Percentiles rank a stretch among this genome's conserved stretches.
Evolutionary conservation across 2,113 vertebrate genomes (phyloP).

Genomic region (Gambusia affinis): DNA sequence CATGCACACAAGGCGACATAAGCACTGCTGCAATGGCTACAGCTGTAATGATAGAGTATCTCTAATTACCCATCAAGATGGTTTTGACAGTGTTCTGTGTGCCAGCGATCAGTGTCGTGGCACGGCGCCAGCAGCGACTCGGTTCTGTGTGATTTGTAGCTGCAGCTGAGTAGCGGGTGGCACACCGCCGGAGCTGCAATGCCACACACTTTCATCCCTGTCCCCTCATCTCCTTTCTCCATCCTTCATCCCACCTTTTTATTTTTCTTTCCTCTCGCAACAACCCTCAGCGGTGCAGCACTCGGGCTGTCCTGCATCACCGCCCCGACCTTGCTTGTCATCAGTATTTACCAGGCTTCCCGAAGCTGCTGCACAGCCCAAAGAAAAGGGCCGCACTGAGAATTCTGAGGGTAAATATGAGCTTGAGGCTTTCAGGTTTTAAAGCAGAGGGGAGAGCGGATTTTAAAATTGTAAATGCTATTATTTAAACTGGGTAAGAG

Average conservation of each 20-base stretch:
- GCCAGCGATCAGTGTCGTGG: constrained; percentile 73
- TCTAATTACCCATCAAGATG: constrained; percentile 77
- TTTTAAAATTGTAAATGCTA: constrained; percentile 48
- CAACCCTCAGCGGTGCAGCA: neutral
- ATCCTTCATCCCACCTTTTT: neutral
- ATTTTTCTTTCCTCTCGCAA: neutral
- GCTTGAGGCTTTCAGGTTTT: constrained; percentile 10
- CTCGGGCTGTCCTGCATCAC: constrained; percentile 52
- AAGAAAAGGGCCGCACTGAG: constrained; percentile 16
- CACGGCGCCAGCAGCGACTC: constrained; percentile 60
- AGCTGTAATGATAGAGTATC: constrained; percentile 68
- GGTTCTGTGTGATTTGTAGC: constrained; percentile 74
- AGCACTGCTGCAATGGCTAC: constrained; percentile 48
- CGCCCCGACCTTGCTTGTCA: constrained; percentile 63
- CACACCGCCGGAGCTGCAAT: constrained; percentile 46
- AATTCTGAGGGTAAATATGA: constrained; percentile 12
- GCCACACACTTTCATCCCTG: constrained; percentile 30
- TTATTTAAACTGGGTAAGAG: neutral
- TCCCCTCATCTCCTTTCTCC: constrained; percentile 10
- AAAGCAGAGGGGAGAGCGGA: constrained; percentile 23
- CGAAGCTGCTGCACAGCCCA: constrained; percentile 45
- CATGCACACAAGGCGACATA: constrained; percentile 9
- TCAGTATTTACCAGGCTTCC: constrained; percentile 63
- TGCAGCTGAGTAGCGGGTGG: constrained; percentile 65
- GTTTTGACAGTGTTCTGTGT: constrained; percentile 74